Conservation (phyloP, 2,888 invertebrate species). For the Cheilosia soror region DNA sequence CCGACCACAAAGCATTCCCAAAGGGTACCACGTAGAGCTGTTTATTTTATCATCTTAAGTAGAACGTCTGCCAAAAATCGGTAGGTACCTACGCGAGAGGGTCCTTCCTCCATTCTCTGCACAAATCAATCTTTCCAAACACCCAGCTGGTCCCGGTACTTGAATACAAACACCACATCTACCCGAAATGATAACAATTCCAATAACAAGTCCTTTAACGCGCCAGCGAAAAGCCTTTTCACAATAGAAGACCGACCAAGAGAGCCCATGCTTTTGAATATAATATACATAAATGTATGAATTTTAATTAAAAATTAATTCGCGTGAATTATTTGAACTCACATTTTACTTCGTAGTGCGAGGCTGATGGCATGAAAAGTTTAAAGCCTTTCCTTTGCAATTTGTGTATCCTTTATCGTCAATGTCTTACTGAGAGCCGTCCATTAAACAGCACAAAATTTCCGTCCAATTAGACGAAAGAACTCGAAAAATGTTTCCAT, state of each 20-base stretch:
- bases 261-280: not conserved
- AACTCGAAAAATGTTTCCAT: not conserved
- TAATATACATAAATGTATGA: constrained; percentile 42
- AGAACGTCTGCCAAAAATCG: not conserved
- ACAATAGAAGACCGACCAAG: not conserved
- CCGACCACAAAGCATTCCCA: not conserved
- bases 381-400: constrained; percentile 15
- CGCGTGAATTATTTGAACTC: constrained; percentile 70
- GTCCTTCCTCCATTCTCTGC: too few relatives aligned
- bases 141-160: too few relatives aligned
- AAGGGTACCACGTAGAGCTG: not conserved
- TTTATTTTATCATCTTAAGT: not conserved
- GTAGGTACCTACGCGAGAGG: too few relatives aligned
- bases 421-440: constrained; percentile 12
- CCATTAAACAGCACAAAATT: constrained; percentile 58
- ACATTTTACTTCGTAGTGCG: constrained; percentile 51
- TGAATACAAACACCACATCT: not conserved
- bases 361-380: not conserved
- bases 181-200: constrained; percentile 3
- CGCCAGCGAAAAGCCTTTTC: not conserved
- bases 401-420: constrained; percentile 12
- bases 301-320: constrained; percentile 75
- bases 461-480: constrained; percentile 29
- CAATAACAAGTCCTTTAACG: constrained; percentile 23
- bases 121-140: too few relatives aligned